Base-by-base conservation (phyloP, 2,113 vertebrate species). In the Melozone crissalis region DNA sequence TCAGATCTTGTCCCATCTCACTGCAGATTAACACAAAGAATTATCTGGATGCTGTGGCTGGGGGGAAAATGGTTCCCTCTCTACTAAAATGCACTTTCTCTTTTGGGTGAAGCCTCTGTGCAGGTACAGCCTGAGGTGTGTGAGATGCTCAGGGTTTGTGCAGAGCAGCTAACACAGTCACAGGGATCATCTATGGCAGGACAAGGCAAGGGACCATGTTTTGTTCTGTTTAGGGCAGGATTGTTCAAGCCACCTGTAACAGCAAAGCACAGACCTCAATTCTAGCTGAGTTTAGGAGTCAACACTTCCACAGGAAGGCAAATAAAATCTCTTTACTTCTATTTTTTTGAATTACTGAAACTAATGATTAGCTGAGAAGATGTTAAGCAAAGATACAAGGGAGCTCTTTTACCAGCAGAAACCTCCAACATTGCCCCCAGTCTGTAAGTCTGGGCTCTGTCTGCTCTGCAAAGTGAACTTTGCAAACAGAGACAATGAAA, bases 141-240 rank as follows among this genome's bases (percentile, higher is more conserved):
- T 5, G 52, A 33, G 75, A 13, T 30, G 72, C 22, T 77, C 23
- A 11, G 63, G 43, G 49, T 58, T 37, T 35, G 54, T 75, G 23
- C 1, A 4, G 71, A 1, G 20, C 27, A 79, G 24, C 33, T 31
- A 4, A 14, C 0, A 2, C 5, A 37, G 11, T 8, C 14, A 5
- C 13, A 27, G 37, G 33, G 35, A 23, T 43, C 14, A 3, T 57
- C 19, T 7, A 0, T 9, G 10, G 20, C 31, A 65, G 44, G 13
- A 35, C 15, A 51, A 47, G 59, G 9, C 39, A 68, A 81, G 73
- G 54, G 78, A 17, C 18, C 5, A 1, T 10, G 41, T 4, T 83
- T 24, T 52, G 21, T 24, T 68, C 12, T 68, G 3, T 24, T 75
- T 14, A 10, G 66, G 52, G 66, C 33, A 72, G 59, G 24, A 21